Base-by-base conservation (phyloP, 2,888 invertebrate species). In the Drosophila cognata region DNA sequence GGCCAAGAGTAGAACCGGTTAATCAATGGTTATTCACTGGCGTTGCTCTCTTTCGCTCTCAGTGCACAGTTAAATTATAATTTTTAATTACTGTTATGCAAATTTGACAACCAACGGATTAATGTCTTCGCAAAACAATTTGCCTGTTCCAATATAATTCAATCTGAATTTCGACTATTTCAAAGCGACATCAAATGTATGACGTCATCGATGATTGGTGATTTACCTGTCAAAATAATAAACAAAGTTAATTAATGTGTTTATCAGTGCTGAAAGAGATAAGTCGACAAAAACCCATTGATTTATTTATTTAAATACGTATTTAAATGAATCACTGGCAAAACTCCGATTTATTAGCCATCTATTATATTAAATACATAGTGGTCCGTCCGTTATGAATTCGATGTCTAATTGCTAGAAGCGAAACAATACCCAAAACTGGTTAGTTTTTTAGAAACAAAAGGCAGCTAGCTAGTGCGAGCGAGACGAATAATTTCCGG, bases 1-100 rank as follows among this genome's bases (percentile, higher is more conserved):
- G 71, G 58, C 57, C 71, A 46, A 46, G 48, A 55, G 55, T 35
- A 52, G 82, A 85, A 89, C 85, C 90, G 88, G 90, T 84, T 88
- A 68, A 29, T 41, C 35, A 64, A 53, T 64, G 51, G 58, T 53
- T 75, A 62, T 52, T 69, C 35, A 41, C 48, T 33, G 61, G 25
- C 18, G 43, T 52, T 55, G 62, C 36, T 68, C 50, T 62, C 31
- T 36, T 52, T 64, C 6, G 51, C 33, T 55, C 51, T 67, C n/a
- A 28, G 61, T 77, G 50, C 69, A 75, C 50, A 68, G 60, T 62
- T 66, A 10, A 83, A 74, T 71, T 73, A 74, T 28, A 71, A 84
- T 81, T 79, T 84, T 36, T 71, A 67, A 79, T 83, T 11, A 70
- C 46, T 56, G 43, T 83, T 86, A 80, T 84, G 76, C 74, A 89